Conservation (phyloP, 1,140 invertebrate genomes). For the Drosophila quadrilineata region DNA sequence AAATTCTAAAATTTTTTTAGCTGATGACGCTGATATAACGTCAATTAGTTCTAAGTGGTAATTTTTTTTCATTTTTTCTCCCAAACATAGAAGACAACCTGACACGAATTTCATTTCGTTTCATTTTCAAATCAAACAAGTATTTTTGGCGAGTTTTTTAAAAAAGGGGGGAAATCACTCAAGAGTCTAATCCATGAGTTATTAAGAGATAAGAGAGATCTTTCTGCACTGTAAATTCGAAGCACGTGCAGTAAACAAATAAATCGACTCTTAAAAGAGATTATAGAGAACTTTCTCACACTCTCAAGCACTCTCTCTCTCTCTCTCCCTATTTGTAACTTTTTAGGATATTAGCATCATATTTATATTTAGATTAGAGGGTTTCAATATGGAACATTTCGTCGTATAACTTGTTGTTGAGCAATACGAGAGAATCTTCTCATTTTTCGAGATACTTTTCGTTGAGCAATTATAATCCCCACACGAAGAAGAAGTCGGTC, state of each 20-base stretch:
- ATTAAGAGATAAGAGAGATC: constrained; percentile 6
- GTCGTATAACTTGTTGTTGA: constrained; percentile 39
- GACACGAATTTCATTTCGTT: constrained; percentile 20
- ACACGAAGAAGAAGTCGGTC: constrained; percentile 62
- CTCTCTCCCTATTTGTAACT: no score
- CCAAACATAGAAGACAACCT: constrained; percentile 1
- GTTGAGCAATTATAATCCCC: constrained; percentile 69
- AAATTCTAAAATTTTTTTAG: no score
- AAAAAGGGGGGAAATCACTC: constrained; percentile 1
- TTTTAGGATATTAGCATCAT: constrained; percentile 58
- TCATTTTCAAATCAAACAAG: background rate
- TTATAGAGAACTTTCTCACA: constrained; percentile 32
- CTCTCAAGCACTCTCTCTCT: constrained; percentile 1
- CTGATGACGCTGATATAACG: constrained; percentile 13
- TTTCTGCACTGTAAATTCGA: constrained; percentile 10
- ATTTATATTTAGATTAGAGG: constrained; percentile 75
- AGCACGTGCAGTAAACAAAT: constrained; percentile 27
- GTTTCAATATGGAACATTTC: constrained; percentile 72
- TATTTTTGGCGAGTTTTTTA: background rate
- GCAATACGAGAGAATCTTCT: constrained; percentile 6
- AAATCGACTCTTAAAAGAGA: constrained; percentile 36
- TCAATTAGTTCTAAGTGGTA: constrained; percentile 34
- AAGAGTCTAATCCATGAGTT: background rate
- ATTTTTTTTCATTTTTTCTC: background rate
- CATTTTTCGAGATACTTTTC: constrained; percentile 20